Evolutionary conservation across 1,140 invertebrate species (phyloP), one percentile per base, ranked within the genome.

Genomic region (Drosophila sechellia): DNA sequence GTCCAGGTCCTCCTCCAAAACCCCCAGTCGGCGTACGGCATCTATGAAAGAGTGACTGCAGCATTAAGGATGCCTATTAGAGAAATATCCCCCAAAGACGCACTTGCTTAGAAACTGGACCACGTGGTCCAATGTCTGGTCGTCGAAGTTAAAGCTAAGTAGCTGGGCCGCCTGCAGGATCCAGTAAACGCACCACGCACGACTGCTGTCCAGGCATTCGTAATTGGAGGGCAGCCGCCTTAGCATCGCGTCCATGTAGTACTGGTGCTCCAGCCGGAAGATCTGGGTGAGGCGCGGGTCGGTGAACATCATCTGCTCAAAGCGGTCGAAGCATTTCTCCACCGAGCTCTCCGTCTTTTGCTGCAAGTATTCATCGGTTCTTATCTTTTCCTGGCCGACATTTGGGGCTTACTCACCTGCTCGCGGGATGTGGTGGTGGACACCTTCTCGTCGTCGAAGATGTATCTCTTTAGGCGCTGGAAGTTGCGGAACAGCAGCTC

Each of bases 101-200:
- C 64, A 92, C 85, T 91, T 92, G 94, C 56, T 84, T 79, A 97
- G 91, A 92, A 97, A 97, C 22, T 94, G 83, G 20, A 95, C 94
- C 71, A 97, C 94, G 86, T 94, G 92, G 48, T 94, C 94, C 66
- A 95, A 94, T n/a, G 94, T 94, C 73, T 95, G 93, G 43, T 94
- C 93, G 70, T 95, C 93, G 48, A 98, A 93, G 80, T 94, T 93
- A 61, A 95, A 95, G 76, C 96, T 95, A 25, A 99, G 92, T 43
- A 99, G 91, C 90, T 96, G 95, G n/a, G 99, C 93, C 6, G 97
- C 95, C 93, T 99, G 97, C 20, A 98, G 92, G 73, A 98, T 98
- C 98, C 98, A 99, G 91, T 98, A 99, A 87, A 97, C 96, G 27
- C 99, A 92, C 98, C 98, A 99, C 5, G 98, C 95, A 78, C 97